Evolutionary conservation across 2,797 vertebrate genomes (phyloP), one percentile per base, ranked within the genome.

Genomic region (Triplophysa bombifrons): DNA sequence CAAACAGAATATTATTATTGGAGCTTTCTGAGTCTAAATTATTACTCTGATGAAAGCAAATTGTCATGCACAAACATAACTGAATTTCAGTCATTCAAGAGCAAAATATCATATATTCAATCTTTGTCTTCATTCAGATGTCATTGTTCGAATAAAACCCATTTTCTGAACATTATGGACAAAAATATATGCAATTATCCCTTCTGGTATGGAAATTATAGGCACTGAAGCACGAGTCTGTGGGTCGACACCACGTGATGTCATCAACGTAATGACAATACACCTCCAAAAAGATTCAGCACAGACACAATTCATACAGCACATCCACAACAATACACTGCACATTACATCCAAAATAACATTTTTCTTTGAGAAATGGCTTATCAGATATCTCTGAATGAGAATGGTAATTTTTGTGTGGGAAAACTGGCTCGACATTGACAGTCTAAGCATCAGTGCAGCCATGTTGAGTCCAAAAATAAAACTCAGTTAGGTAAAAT

Each of bases 241-340:
- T 75, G 79, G 73, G 65, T 48, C 76, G 76, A 82, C 72, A 70
- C 63, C 58, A n/a, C 65, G 74, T 81, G 81, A 81, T 76, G 63
- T 78, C 78, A 81, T 13, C 3, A 60, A 16, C 72, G 46, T 85
- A 85, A 83, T 85, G 76, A 76, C 56, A 51, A 41, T 74, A 66
- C 48, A 76, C 84, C 76, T 78, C 74, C 80, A 81, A 58, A 41
- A 34, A 83, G 78, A 83, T 78, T 74, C 66, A 70, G 81, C 81
- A 51, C 38, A 60, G 78, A 64, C 34, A 38, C 34, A 38, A 38
- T 8, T 38, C 6, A 38, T 8, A 38, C 34, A 38, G 34, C 5
- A 6, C 6, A 8, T 38, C 34, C 7, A 38, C 34, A 38, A 55
- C 67, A 64, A 14, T 38, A 8, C 64, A 1, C 14, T 9, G 50